These are phyloP conservation scores for Poeciliopsis prolifica DNA, from an alignment of 2,113 vertebrate genomes.

Conservation along the genomic window DNA sequence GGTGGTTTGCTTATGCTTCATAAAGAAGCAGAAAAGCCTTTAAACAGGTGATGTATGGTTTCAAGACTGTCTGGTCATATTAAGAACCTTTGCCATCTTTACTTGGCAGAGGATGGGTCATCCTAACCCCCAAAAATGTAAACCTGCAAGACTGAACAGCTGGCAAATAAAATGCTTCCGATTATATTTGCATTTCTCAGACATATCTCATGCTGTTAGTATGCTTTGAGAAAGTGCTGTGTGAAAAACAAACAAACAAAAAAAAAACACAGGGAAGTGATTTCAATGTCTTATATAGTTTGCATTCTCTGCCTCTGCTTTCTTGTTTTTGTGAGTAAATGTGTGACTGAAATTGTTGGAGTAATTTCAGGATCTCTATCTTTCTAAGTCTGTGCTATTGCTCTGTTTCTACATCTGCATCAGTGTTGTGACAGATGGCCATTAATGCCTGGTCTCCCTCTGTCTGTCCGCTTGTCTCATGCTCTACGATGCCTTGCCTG, in stretches of 20 bases:
- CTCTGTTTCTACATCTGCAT: conserved; percentile 15
- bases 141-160: neutral
- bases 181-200: too few species aligned
- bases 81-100: too few species aligned
- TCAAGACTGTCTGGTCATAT: too few species aligned
- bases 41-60: too few species aligned
- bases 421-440: conserved; percentile 24
- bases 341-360: conserved; percentile 22
- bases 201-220: too few species aligned
- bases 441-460: conserved; percentile 28
- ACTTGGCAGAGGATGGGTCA: neutral
- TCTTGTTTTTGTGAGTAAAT: conserved; percentile 37
- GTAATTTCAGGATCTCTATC: conserved; percentile 35
- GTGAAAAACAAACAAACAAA: neutral
- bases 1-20: too few species aligned
- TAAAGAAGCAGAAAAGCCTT: too few species aligned
- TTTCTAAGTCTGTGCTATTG: neutral
- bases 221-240: neutral
- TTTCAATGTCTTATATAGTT: neutral
- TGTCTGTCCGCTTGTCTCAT: conserved; percentile 8
- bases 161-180: neutral
- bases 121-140: neutral
- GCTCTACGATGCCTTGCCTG: conserved; percentile 2
- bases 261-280: too few species aligned
- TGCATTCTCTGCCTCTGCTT: neutral